Evolutionary conservation across 2,888 invertebrate species (phyloP), one percentile per base, ranked within the genome.

Genomic region (Raillietiella orientalis): DNA sequence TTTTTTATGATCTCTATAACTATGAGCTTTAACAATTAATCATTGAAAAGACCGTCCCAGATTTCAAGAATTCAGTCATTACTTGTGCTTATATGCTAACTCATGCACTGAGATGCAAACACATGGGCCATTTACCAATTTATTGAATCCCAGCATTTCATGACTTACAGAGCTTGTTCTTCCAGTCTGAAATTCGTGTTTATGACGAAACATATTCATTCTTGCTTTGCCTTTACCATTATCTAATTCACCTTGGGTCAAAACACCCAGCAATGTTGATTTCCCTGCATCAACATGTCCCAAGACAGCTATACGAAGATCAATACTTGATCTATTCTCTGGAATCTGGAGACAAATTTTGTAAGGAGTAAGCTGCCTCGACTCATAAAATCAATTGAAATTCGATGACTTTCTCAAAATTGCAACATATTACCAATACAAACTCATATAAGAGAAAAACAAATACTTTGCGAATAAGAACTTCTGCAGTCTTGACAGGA

Each of bases 231-330:
- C 90, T 29, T 77, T 55, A 0, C 93, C 93, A 49, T 93, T 90
- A 46, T 96, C 93, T 30, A 82, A 52, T 44, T 74, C 75, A 14
- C 90, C 87, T 48, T 90, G 84, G 0, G 90, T 90, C 16, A 96
- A 48, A 1, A 93, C 90, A 8, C 93, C 93, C 16, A 90, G 56
- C 16, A 93, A 55, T 0, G 90, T 93, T 4, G 84, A 84, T 45
- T 93, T 93, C n/a, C 90, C 90, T 2, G 77, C 79, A 49, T 87
- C 84, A 35, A 79, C 79, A 35, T 75, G 75, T 0, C 93, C 93
- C 43, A 87, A 59, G 16, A 93, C 84, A 0, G 87, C 87, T 4
- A 84, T 63, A 27, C 84, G 53, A 22, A 93, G 53, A 44, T 93
- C 90, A 25, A 82, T 66, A 33, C 66, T 72, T 38, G 72, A 70